Evolutionary conservation across 2,797 vertebrate genomes (phyloP).

Genomic region (Urocyon cinereoargenteus): DNA sequence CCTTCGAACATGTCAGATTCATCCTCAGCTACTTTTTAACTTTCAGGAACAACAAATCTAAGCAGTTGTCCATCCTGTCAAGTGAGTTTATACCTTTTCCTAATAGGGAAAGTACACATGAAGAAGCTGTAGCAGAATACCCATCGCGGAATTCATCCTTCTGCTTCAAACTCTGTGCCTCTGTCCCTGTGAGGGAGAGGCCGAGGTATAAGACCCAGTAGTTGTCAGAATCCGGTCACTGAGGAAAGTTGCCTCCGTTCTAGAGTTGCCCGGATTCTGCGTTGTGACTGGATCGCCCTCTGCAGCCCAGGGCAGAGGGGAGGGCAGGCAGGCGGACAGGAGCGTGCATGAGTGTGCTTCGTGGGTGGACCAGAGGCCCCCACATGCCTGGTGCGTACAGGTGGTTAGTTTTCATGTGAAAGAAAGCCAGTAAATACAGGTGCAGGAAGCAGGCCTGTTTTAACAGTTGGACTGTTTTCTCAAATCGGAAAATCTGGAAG

Average conservation of each 20-base stretch:
- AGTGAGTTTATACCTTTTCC: background rate
- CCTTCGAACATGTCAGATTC: background rate
- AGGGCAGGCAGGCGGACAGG: background rate
- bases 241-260: background rate
- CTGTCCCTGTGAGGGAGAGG: background rate
- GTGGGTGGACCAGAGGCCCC: background rate
- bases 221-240: background rate
- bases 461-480: background rate
- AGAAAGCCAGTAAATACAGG: background rate
- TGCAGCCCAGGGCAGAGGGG: too few species aligned
- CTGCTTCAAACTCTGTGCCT: background rate
- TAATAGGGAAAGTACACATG: background rate
- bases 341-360: too few species aligned
- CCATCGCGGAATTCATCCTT: background rate
- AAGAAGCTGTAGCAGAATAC: background rate
- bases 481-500: background rate
- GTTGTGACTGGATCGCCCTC: background rate
- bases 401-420: background rate
- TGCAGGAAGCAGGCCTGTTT: background rate
- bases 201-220: background rate
- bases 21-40: background rate
- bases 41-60: background rate
- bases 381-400: background rate
- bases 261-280: background rate
- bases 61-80: background rate